Conservation (phyloP, 2,888 invertebrate genomes). For the Ormyrus labotus region DNA sequence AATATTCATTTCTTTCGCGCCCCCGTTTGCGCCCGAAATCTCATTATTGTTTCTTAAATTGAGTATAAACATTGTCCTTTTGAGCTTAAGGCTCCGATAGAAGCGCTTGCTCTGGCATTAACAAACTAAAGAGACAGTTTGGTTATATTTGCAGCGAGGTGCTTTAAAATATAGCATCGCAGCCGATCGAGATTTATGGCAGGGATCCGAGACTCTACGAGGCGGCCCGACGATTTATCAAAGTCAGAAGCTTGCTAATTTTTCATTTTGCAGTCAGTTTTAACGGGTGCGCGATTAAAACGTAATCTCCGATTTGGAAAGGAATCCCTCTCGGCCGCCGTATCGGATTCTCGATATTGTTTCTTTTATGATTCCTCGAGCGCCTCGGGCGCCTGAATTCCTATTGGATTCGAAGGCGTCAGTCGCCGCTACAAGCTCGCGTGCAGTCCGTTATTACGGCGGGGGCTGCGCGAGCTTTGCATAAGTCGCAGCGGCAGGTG, state of each 20-base stretch:
- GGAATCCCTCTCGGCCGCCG: no score
- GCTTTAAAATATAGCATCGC: no score
- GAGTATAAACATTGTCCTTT: no score
- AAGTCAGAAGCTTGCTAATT: conserved; percentile 25
- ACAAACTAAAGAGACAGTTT: no score
- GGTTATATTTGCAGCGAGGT: no score
- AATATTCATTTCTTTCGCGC: no score
- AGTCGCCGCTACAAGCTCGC: background rate
- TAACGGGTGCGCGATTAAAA: background rate
- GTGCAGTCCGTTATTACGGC: conserved; percentile 43
- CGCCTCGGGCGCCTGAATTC: background rate
- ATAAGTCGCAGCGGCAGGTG: background rate
- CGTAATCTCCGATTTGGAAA: no score
- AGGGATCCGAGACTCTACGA: background rate
- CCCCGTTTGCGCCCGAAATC: no score
- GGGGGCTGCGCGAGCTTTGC: no score
- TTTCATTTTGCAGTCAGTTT: conserved; percentile 25
- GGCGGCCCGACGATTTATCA: conserved; percentile 24
- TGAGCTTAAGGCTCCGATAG: no score
- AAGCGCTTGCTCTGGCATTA: background rate
- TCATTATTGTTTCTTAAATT: no score
- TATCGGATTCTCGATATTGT: conserved; percentile 36
- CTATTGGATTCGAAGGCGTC: conserved; percentile 33
- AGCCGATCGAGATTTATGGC: conserved; percentile 15
- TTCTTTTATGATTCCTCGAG: conserved; percentile 41